Conservation (phyloP, 2,797 vertebrate species). For the Pristis pectinata region DNA sequence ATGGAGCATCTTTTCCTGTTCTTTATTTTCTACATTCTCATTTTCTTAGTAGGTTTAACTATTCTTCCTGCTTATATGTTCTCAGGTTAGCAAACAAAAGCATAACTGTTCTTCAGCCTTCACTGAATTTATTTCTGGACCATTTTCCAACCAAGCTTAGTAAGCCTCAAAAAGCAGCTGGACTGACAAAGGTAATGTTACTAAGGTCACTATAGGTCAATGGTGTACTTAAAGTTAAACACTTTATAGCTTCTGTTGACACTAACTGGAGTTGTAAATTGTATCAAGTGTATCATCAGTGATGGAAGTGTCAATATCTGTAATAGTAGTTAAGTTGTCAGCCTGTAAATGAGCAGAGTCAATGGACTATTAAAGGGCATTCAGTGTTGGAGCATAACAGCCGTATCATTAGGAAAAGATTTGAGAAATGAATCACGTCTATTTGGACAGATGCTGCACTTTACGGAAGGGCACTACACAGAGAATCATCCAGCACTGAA, state of each 20-base stretch:
- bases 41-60: background rate
- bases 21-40: background rate
- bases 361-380: slow-evolving; percentile 21
- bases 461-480: background rate
- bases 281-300: background rate
- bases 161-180: background rate
- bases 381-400: background rate
- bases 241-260: slow-evolving; percentile 30
- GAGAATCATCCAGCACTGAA: background rate
- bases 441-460: background rate
- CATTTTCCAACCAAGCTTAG: background rate
- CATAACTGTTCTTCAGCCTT: background rate
- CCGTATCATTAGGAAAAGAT: background rate
- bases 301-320: slow-evolving; percentile 14
- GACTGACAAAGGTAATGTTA: background rate
- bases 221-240: background rate
- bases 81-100: background rate
- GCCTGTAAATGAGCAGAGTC: background rate
- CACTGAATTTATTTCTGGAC: background rate
- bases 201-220: slow-evolving; percentile 29
- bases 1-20: background rate
- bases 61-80: background rate
- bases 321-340: background rate
- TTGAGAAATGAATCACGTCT: background rate
- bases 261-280: slow-evolving; percentile 2